Conservation (phyloP, 2,888 invertebrate genomes). For the Melipona beecheii region DNA sequence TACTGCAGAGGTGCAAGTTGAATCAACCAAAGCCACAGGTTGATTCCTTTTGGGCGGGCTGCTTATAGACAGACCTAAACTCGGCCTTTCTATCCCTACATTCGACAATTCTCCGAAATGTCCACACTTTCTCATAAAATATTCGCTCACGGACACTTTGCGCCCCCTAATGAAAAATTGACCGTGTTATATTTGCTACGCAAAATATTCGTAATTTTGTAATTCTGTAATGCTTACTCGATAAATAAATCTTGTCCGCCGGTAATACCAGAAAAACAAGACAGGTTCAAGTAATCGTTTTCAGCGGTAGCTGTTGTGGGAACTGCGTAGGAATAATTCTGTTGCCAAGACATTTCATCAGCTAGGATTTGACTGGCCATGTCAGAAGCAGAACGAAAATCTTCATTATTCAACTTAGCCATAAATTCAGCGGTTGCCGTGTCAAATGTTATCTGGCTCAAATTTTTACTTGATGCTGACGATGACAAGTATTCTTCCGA, state of each 20-base stretch:
- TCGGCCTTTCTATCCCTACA: constrained; percentile 70
- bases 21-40: constrained; percentile 74
- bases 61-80: constrained; percentile 71
- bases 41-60: constrained; percentile 74
- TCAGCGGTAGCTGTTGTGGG: constrained; percentile 63
- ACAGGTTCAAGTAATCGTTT: constrained; percentile 76
- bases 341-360: constrained; percentile 84
- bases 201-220: neutral
- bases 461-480: constrained; percentile 52
- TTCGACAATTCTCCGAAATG: constrained; percentile 78
- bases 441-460: constrained; percentile 74
- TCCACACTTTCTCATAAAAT: constrained; percentile 84
- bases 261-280: constrained; percentile 81
- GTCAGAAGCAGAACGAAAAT: constrained; percentile 81
- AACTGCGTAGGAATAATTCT: constrained; percentile 72
- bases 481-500: constrained; percentile 58
- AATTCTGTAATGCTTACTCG: constrained; percentile 67
- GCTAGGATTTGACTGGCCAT: constrained; percentile 81
- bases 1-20: constrained; percentile 67
- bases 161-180: constrained; percentile 70
- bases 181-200: neutral
- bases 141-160: constrained; percentile 84
- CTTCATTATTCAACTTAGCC: constrained; percentile 78
- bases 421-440: constrained; percentile 76
- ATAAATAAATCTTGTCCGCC: constrained; percentile 79